phyloP scores from a whole-genome alignment of 37 sponge, comb jelly and placozoan species.

The Ephydatia muelleri region DNA sequence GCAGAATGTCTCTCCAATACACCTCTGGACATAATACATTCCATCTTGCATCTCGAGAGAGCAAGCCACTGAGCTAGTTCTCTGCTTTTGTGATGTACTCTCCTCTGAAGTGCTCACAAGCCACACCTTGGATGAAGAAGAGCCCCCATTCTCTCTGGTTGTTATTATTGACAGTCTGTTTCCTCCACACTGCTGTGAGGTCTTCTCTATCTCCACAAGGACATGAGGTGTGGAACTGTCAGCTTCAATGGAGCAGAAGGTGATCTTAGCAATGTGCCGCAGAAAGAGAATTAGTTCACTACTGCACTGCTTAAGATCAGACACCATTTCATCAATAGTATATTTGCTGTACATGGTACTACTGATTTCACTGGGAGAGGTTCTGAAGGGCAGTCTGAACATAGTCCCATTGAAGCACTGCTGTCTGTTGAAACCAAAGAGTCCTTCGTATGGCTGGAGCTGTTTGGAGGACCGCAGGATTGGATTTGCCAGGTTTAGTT shows the following conservation, averaged over 20 bases:
- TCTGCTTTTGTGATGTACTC: background rate
- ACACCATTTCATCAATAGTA: conserved; percentile 6
- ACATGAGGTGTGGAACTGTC: background rate
- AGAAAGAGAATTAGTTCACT: conserved; percentile 44
- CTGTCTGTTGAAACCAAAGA: conserved; percentile 40
- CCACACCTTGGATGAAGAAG: background rate
- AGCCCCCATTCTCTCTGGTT: background rate
- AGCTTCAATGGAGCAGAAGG: conserved; percentile 21
- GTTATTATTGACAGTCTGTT: background rate
- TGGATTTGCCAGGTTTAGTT: conserved; percentile 5
- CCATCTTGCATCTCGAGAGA: background rate
- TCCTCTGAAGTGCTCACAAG: background rate
- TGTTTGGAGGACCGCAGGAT: conserved; percentile 34
- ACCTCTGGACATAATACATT: background rate
- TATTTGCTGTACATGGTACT: conserved; percentile 3
- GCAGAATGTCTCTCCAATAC: conserved; percentile 32
- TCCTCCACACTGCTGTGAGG: background rate
- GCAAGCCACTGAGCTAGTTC: conserved; percentile 33
- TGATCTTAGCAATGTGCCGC: conserved; percentile 15
- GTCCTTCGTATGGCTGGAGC: conserved; percentile 41
- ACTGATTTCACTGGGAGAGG: conserved; percentile 40
- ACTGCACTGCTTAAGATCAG: conserved; percentile 3
- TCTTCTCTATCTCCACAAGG: background rate
- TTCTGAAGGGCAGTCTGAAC: conserved; percentile 63
- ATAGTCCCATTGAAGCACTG: conserved; percentile 41